Evolutionary conservation across 2,797 vertebrate species (phyloP).

Genomic region (Parauchenoglanis ngamensis): DNA sequence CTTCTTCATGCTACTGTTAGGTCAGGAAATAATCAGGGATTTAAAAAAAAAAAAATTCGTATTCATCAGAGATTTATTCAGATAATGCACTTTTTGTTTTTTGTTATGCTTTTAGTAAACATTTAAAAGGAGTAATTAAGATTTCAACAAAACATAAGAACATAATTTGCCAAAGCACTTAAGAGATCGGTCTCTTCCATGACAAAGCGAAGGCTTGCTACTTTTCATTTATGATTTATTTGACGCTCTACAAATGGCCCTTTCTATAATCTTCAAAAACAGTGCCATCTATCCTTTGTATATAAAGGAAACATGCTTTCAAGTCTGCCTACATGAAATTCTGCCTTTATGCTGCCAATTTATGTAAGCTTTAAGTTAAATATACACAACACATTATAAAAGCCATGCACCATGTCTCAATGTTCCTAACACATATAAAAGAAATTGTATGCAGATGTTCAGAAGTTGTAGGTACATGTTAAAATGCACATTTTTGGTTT

Average conservation of each 20-base stretch:
- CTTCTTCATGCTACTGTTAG: background rate
- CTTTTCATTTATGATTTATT: constrained; percentile 32
- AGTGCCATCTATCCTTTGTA: constrained; percentile 22
- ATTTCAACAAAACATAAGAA: background rate
- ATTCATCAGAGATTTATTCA: background rate
- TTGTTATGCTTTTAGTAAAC: background rate
- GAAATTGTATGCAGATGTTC: background rate
- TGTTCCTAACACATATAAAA: background rate
- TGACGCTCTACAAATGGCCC: constrained; percentile 36
- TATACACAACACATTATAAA: background rate
- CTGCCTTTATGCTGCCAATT: constrained; percentile 30
- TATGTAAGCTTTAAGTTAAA: constrained; percentile 21
- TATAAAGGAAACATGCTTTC: background rate
- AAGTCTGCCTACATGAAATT: constrained; percentile 34
- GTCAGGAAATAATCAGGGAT: background rate
- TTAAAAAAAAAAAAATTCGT: too few species aligned
- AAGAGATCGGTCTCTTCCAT: background rate
- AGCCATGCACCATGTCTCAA: background rate
- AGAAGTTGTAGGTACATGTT: constrained; percentile 25
- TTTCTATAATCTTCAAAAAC: constrained; percentile 43
- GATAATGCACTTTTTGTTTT: background rate
- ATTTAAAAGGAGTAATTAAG: background rate
- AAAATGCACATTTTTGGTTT: constrained; percentile 23
- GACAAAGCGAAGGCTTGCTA: background rate
- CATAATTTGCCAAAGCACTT: constrained; percentile 23